phyloP scores from a whole-genome alignment of 2,113 vertebrate genomes.

The Meles meles region DNA sequence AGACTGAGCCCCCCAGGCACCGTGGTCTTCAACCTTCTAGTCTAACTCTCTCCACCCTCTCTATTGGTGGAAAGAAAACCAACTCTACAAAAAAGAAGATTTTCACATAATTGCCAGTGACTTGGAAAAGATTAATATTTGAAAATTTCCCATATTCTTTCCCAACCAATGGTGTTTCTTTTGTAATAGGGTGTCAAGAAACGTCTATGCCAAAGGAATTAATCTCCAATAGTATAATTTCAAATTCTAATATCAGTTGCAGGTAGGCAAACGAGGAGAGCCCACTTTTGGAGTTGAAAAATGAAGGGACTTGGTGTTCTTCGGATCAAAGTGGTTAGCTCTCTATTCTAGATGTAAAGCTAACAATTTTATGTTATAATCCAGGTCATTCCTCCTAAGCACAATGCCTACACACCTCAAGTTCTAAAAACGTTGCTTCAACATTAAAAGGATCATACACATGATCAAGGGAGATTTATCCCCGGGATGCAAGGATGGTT shows the following conservation, averaged over 20 bases:
- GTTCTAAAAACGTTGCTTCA: neutral
- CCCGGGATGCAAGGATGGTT: neutral
- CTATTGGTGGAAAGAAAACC: neutral
- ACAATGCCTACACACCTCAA: neutral
- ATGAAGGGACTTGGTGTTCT: neutral
- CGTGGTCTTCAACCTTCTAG: neutral
- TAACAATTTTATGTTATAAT: constrained; percentile 1
- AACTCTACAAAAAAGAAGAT: neutral
- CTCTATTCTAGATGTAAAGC: neutral
- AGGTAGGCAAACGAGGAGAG: neutral
- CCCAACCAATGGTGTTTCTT: neutral
- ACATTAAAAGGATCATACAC: neutral
- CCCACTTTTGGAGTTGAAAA: neutral
- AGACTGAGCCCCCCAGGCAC: too few species aligned
- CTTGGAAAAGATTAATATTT: neutral
- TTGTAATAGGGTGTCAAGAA: neutral
- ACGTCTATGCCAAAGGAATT: neutral
- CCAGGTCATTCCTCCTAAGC: neutral
- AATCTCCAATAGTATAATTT: neutral
- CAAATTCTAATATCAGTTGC: neutral
- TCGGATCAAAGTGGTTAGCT: neutral
- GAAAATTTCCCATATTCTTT: neutral
- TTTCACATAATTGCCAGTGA: neutral
- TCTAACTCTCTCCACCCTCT: neutral
- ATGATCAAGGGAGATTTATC: neutral